A percentile compares a stretch with the other conserved stretches of the same genome.
Evolutionary conservation across 2,797 vertebrate species (phyloP).

Genomic region (Bucorvus abyssinicus): DNA sequence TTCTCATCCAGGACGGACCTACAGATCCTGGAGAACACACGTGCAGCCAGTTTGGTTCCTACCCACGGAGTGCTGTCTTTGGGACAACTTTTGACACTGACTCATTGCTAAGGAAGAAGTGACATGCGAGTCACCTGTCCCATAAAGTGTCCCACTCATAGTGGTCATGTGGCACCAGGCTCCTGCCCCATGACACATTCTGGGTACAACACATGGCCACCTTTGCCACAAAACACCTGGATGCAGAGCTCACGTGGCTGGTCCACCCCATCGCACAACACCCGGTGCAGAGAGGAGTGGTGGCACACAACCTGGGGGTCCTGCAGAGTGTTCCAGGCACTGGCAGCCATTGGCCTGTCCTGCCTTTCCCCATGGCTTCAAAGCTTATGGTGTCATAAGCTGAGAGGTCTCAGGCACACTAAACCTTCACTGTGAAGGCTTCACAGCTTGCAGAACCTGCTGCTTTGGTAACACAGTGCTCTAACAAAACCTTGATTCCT

Average conservation of each 20-base stretch:
- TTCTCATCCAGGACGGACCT: background rate
- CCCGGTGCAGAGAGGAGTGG: rapidly evolving
- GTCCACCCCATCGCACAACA: rapidly evolving
- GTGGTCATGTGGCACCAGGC: background rate
- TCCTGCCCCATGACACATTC: background rate
- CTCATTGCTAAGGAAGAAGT: background rate
- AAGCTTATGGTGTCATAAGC: background rate
- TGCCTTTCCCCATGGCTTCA: background rate
- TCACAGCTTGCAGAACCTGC: background rate
- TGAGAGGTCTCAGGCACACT: background rate
- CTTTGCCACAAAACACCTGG: background rate
- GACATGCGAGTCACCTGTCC: background rate
- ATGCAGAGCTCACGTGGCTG: background rate
- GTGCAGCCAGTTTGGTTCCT: background rate
- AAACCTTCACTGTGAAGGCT: background rate
- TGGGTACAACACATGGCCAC: background rate
- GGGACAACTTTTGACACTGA: background rate
- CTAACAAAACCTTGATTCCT: background rate
- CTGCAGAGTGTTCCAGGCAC: background rate
- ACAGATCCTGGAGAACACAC: background rate
- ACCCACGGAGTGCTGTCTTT: background rate
- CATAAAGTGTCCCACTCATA: background rate
- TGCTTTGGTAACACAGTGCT: background rate
- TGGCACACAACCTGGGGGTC: background rate
- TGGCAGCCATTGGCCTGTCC: background rate